phyloP scores from a whole-genome alignment of 2,113 vertebrate genomes.

The Cromileptes altivelis region DNA sequence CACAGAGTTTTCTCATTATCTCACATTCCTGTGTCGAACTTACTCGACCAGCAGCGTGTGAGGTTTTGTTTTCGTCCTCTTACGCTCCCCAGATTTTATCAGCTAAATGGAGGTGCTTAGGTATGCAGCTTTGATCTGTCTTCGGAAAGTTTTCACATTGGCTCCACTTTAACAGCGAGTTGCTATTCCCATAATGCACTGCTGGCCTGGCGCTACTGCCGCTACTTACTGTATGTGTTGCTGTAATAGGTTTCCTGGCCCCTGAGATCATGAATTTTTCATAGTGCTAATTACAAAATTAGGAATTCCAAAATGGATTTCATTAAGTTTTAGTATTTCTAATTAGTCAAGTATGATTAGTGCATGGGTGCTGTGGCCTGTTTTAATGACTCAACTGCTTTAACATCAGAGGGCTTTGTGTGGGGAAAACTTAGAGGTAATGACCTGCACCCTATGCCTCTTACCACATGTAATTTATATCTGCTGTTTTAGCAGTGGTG shows the following conservation, averaged over 20 bases:
- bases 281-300: constrained; percentile 8
- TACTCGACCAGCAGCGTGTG: constrained; percentile 49
- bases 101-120: constrained; percentile 72
- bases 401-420: constrained; percentile 47
- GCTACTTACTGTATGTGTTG: not conserved
- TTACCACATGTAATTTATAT: constrained; percentile 24
- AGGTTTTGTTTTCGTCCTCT: constrained; percentile 64
- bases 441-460: constrained; percentile 13
- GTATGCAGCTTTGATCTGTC: constrained; percentile 79
- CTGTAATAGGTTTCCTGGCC: not conserved
- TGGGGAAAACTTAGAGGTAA: constrained; percentile 25
- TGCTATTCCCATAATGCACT: constrained; percentile 70
- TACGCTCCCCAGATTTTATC: constrained; percentile 69
- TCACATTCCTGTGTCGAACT: constrained; percentile 51
- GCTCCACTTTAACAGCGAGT: constrained; percentile 73
- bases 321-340: constrained; percentile 23
- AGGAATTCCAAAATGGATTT: not conserved
- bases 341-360: constrained; percentile 59
- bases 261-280: not conserved
- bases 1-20: constrained; percentile 56
- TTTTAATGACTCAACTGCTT: constrained; percentile 60
- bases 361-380: constrained; percentile 38
- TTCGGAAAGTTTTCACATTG: constrained; percentile 75
- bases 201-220: constrained; percentile 10
- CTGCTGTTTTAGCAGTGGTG: not conserved